These are phyloP conservation scores for Megalops atlanticus DNA, from an alignment of 2,113 vertebrate species.

Conservation along the genomic window DNA sequence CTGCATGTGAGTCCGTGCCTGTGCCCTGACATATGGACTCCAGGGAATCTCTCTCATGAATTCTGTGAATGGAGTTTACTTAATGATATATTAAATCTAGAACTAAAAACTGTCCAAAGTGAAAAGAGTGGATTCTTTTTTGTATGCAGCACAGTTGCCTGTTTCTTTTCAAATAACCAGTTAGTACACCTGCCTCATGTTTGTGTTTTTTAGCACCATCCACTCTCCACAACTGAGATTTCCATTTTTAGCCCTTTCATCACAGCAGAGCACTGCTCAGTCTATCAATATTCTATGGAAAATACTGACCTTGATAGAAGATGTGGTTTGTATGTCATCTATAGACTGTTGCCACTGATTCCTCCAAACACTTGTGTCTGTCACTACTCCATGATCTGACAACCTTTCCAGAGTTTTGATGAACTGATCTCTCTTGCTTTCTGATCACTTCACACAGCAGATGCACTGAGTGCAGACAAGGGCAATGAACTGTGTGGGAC, in stretches of 20 bases:
- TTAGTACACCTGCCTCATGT: neutral
- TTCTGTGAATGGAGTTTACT: too few relatives aligned
- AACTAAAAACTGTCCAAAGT: too few relatives aligned
- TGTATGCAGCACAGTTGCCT: too few relatives aligned
- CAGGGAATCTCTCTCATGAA: too few relatives aligned
- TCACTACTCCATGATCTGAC: constrained; percentile 24
- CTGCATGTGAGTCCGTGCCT: too few relatives aligned
- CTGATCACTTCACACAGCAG: constrained; percentile 56
- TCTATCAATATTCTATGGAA: neutral
- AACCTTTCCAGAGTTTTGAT: constrained; percentile 10
- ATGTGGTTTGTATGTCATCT: neutral
- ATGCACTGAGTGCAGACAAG: constrained; percentile 66
- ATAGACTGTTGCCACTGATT: constrained; percentile 11
- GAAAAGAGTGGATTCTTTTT: too few relatives aligned
- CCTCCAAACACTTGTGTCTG: constrained; percentile 26
- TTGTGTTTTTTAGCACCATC: neutral
- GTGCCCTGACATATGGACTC: too few relatives aligned
- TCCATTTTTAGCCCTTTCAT: neutral
- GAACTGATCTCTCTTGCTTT: constrained; percentile 5
- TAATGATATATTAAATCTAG: neutral
- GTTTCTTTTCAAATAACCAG: too few relatives aligned
- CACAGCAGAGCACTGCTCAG: neutral
- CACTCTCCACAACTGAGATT: neutral
- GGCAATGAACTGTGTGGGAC: constrained; percentile 60
- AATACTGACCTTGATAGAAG: neutral